Evolutionary conservation across 2,888 invertebrate genomes (phyloP), one percentile per base, ranked within the genome.

Genomic region (Notodonta dromedarius): DNA sequence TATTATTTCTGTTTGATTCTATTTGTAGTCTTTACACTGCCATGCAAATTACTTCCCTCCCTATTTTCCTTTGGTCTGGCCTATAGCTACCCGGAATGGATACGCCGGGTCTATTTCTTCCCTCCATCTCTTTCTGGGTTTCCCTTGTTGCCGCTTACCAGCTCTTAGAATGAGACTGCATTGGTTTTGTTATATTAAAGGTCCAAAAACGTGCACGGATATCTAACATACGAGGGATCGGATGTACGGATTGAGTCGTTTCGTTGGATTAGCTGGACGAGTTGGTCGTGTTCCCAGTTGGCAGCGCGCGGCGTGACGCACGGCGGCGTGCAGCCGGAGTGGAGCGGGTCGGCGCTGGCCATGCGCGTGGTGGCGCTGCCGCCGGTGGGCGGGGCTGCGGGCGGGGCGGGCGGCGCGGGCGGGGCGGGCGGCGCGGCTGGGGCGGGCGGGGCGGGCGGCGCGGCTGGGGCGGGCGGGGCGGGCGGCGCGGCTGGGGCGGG

Each of bases 271-370:
- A 24, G 24, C 24, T 24, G 24, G 24, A 24, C 24, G 24, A 24
- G 24, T 24, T 24, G 24, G 24, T 24, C 24, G 24, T 59, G 51
- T 62, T 7, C n/a, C 8, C 57, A 97, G 96, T 83, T 98, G 66
- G 96, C 97, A 32, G 95, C 95, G 64, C 95, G 97, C 67, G 97
- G 97, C 67, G 97, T 99, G 70, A 96, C 97, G 46, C 98, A 98
- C 90, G 98, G 98, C 87, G 98, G 98, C 0, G 94, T 98, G 59
- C 98, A 98, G 86, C 97, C 98, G 0, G 99, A 99, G 89, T 97
- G 98, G 62, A 97, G 98, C 84, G 98, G 98, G 0, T 97, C 97
- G 0, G 97, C 97, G 35, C 93, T 98, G 62, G 97, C 96, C 55
- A 93, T 98, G 79, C 96, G 97, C 83, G 93, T 98, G 57, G 95